Percentiles rank a stretch among this genome's conserved stretches.
Evolutionary conservation across 2,797 vertebrate species (phyloP).

Genomic region (Xyrichtys novacula): DNA sequence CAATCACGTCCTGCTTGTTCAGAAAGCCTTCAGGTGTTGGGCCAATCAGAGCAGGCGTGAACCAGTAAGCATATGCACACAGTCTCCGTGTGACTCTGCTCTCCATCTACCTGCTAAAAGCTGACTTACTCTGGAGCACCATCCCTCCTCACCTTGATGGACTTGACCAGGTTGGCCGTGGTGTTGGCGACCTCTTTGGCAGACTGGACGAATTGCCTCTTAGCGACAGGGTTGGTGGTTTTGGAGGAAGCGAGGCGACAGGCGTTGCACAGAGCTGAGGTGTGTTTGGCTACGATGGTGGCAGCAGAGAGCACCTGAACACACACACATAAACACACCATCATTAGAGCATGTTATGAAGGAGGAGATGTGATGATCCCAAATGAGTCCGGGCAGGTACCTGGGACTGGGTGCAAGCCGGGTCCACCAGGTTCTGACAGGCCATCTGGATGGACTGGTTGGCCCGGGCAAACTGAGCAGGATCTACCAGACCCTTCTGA

Average conservation of each 20-base stretch:
- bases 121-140: too few relatives aligned
- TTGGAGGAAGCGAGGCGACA: conserved; percentile 96
- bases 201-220: conserved; percentile 98
- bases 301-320: conserved; percentile 95
- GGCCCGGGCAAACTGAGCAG: conserved; percentile 95
- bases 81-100: too few relatives aligned
- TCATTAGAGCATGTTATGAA: not conserved
- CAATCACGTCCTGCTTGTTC: too few relatives aligned
- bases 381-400: conserved; percentile 69
- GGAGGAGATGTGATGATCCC: not conserved
- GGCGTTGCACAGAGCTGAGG: conserved; percentile 96
- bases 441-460: conserved; percentile 99
- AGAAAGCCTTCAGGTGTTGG: too few relatives aligned
- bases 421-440: conserved; percentile 96
- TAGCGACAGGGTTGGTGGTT: conserved; percentile 95
- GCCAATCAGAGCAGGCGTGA: too few relatives aligned
- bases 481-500: conserved; percentile 96
- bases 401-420: conserved; percentile 97
- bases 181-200: conserved; percentile 99
- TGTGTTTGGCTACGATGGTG: conserved; percentile 98
- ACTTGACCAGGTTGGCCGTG: conserved; percentile 98
- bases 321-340: not conserved
- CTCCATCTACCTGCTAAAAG: too few relatives aligned
- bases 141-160: conserved; percentile 91
- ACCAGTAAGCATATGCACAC: too few relatives aligned